Evolutionary conservation across 1,140 invertebrate species (phyloP).

Genomic region (Drosophila biarmipes): DNA sequence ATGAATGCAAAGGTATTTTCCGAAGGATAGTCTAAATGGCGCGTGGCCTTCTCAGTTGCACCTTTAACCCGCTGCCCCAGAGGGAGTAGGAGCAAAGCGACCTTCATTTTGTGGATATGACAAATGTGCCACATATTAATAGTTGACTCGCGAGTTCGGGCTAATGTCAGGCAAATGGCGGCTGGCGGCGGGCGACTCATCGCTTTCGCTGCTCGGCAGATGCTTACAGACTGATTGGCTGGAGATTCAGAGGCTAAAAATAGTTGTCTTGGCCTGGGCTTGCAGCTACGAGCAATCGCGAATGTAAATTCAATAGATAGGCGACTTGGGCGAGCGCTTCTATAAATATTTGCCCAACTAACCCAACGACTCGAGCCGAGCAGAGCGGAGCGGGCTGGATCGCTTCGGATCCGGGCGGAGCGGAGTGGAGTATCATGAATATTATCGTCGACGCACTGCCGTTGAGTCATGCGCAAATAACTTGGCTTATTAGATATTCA

Average conservation of each 20-base stretch:
- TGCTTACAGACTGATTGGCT: conserved; percentile 66
- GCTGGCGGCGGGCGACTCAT: conserved; percentile 1
- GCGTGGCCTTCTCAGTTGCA: too few species aligned
- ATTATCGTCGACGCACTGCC: conserved; percentile 65
- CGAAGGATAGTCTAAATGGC: too few species aligned
- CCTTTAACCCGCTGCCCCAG: too few species aligned
- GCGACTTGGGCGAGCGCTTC: conserved; percentile 39
- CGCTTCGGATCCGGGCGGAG: too few species aligned
- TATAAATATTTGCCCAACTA: conserved; percentile 82
- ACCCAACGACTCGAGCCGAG: conserved; percentile 28
- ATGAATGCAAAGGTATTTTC: too few species aligned
- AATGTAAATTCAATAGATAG: conserved; percentile 46
- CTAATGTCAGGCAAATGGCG: not conserved
- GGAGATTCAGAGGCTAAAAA: conserved; percentile 64
- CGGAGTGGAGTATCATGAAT: conserved; percentile 56
- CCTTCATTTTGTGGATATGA: conserved; percentile 16
- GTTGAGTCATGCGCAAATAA: conserved; percentile 81
- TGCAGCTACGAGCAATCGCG: conserved; percentile 2
- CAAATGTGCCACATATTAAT: conserved; percentile 28
- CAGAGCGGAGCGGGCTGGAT: too few species aligned
- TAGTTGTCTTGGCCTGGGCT: conserved; percentile 37
- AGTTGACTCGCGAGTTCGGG: conserved; percentile 20
- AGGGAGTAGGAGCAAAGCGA: not conserved
- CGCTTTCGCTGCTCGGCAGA: conserved; percentile 10
- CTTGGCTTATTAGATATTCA: conserved; percentile 81